phyloP scores from a whole-genome alignment of 2,113 vertebrate genomes.

The Carassius carassius region DNA sequence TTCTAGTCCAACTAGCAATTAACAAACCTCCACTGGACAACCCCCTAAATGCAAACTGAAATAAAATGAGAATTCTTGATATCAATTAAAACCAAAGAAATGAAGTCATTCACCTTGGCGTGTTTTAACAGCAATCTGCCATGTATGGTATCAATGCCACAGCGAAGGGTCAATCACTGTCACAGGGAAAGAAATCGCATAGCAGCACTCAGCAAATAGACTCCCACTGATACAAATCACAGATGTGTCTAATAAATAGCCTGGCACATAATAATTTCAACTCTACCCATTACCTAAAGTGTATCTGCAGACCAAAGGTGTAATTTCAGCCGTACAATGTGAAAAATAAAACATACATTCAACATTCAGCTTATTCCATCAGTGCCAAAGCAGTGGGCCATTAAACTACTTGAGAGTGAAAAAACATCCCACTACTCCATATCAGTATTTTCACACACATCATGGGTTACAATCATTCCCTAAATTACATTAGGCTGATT shows the following conservation, averaged over 20 bases:
- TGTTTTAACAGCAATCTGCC: slow-evolving; percentile 41
- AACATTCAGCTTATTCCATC: slow-evolving; percentile 29
- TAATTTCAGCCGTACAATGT: slow-evolving; percentile 45
- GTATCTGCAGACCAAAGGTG: slow-evolving; percentile 42
- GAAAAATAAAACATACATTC: slow-evolving; percentile 38
- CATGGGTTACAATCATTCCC: neutral
- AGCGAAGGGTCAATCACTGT: slow-evolving; percentile 41
- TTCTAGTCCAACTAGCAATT: slow-evolving; percentile 85
- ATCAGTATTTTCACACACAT: neutral
- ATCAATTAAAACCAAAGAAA: slow-evolving; percentile 74
- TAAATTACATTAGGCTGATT: neutral
- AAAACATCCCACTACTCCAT: neutral
- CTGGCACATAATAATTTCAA: slow-evolving; percentile 53
- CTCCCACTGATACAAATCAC: slow-evolving; percentile 51
- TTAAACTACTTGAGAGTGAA: slow-evolving; percentile 6
- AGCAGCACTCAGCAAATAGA: slow-evolving; percentile 5
- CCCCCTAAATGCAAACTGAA: slow-evolving; percentile 85
- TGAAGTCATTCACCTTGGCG: slow-evolving; percentile 58
- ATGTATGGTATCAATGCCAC: neutral
- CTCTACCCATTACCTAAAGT: slow-evolving; percentile 23
- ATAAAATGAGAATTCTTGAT: slow-evolving; percentile 77
- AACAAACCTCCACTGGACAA: slow-evolving; percentile 89
- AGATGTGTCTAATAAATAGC: slow-evolving; percentile 56
- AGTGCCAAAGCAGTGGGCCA: neutral
- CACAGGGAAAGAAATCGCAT: slow-evolving; percentile 19